phyloP scores from a whole-genome alignment of 2,113 vertebrate genomes.

The Talpa occidentalis region DNA sequence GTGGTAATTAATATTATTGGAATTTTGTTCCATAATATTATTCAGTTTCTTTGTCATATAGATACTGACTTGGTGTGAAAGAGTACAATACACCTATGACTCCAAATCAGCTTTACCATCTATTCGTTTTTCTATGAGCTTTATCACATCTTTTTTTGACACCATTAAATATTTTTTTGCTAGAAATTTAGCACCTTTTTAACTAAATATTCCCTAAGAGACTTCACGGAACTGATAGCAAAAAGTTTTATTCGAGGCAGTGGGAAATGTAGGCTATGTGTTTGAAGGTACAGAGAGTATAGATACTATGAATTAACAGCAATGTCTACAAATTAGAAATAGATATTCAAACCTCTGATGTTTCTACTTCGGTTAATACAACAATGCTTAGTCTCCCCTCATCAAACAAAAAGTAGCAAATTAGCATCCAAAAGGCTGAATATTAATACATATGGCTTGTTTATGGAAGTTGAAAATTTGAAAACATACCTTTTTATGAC shows the following conservation, averaged over 20 bases:
- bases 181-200: neutral
- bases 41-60: neutral
- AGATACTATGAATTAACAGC: neutral
- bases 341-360: neutral
- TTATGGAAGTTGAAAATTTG: neutral
- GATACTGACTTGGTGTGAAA: neutral
- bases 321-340: neutral
- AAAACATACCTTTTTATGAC: neutral
- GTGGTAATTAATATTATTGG: neutral
- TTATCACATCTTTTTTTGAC: neutral
- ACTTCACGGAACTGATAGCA: neutral
- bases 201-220: neutral
- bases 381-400: neutral
- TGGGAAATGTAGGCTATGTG: neutral
- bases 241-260: neutral
- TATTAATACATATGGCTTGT: neutral
- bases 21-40: neutral
- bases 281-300: neutral
- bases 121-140: neutral
- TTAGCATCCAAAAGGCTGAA: neutral
- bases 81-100: neutral
- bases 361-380: neutral
- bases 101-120: neutral
- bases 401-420: neutral
- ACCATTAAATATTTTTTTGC: neutral